A percentile compares a stretch with the other conserved stretches of the same genome.
Conservation (phyloP, 2,113 vertebrate species). For the Stegastes partitus region DNA sequence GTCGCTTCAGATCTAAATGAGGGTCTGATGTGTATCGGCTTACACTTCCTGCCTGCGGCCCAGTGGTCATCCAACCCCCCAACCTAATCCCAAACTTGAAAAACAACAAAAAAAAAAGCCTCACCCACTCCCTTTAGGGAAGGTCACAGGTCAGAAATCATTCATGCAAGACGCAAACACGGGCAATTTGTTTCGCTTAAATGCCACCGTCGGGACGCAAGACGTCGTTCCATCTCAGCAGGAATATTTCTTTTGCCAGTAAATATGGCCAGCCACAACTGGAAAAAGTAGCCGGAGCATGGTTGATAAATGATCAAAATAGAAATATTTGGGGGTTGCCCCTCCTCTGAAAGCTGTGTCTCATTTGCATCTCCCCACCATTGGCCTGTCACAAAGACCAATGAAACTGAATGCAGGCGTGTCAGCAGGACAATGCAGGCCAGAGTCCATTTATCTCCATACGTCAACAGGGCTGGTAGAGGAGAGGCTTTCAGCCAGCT, state of each 20-base stretch:
- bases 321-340: slow-evolving; percentile 30
- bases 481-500: slow-evolving; percentile 61
- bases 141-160: slow-evolving; percentile 73
- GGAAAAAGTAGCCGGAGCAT: not conserved
- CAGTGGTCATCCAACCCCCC: slow-evolving; percentile 63
- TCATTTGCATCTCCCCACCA: slow-evolving; percentile 74
- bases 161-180: slow-evolving; percentile 56
- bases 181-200: slow-evolving; percentile 13
- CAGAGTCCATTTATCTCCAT: slow-evolving; percentile 81
- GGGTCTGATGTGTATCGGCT: slow-evolving; percentile 71
- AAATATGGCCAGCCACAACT: not conserved
- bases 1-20: slow-evolving; percentile 79
- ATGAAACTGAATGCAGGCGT: slow-evolving; percentile 75
- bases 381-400: slow-evolving; percentile 71
- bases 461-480: slow-evolving; percentile 71
- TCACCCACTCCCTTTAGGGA: slow-evolving; percentile 47
- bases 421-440: slow-evolving; percentile 74
- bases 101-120: slow-evolving; percentile 15
- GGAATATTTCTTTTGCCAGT: slow-evolving; percentile 1
- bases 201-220: not conserved
- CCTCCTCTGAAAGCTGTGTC: slow-evolving; percentile 20
- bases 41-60: slow-evolving; percentile 75
- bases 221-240: not conserved
- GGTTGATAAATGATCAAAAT: slow-evolving; percentile 34
- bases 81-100: slow-evolving; percentile 48